Evolutionary conservation across 2,888 invertebrate genomes (phyloP).

Genomic region (Diogma glabrata): DNA sequence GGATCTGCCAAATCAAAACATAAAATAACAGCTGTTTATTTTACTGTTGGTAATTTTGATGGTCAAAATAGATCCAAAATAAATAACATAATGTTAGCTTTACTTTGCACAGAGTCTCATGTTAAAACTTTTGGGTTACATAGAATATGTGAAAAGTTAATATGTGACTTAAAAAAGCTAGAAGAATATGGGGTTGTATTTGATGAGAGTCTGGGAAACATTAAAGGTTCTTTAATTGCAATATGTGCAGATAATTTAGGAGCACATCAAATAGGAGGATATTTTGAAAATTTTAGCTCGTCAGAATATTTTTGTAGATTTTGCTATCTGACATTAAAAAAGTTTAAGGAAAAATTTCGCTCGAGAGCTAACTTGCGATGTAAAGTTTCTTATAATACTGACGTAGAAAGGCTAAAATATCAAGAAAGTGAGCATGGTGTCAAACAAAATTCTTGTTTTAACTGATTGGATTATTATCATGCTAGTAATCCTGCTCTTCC

Average conservation of each 20-base stretch:
- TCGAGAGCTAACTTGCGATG: too few relatives aligned
- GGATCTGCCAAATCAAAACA: neutral
- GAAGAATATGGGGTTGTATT: neutral
- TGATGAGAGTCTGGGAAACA: neutral
- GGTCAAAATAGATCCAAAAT: constrained; percentile 2
- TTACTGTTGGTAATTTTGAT: neutral
- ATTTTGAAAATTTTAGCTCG: too few relatives aligned
- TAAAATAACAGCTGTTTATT: neutral
- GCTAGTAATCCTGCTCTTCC: constrained; percentile 22
- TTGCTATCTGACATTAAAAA: too few relatives aligned
- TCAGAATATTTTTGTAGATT: too few relatives aligned
- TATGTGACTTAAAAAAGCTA: neutral
- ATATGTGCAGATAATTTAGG: constrained; percentile 1
- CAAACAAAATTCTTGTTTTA: constrained; percentile 22
- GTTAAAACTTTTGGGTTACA: too few relatives aligned
- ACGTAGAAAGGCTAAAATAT: neutral
- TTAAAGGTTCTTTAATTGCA: neutral
- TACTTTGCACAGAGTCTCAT: too few relatives aligned
- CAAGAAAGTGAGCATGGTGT: constrained; percentile 17
- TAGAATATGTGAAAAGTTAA: neutral
- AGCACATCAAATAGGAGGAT: too few relatives aligned
- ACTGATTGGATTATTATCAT: constrained; percentile 22
- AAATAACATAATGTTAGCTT: neutral
- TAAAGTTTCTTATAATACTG: neutral
- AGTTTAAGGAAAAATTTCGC: too few relatives aligned